These are phyloP conservation scores for Microtus pennsylvanicus DNA, from an alignment of 2,113 vertebrate species.

Conservation along the genomic window DNA sequence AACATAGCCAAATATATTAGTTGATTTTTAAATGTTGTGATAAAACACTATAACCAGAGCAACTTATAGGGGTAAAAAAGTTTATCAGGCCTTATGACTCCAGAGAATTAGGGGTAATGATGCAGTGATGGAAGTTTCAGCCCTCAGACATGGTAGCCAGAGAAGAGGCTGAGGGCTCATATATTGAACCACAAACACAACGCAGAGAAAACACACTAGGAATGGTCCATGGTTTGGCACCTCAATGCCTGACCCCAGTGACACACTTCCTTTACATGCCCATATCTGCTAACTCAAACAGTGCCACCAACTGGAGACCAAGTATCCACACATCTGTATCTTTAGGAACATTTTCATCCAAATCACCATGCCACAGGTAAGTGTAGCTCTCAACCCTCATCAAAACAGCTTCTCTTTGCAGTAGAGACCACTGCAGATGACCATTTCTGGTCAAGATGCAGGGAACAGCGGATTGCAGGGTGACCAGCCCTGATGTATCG, in stretches of 20 bases:
- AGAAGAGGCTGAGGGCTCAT: neutral
- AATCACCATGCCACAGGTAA: neutral
- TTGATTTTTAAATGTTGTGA: neutral
- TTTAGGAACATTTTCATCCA: neutral
- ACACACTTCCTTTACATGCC: neutral
- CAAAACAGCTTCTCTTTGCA: neutral
- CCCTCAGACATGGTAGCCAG: neutral
- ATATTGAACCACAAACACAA: neutral
- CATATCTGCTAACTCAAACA: neutral
- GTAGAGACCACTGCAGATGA: neutral
- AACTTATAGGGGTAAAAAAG: constrained; percentile 10
- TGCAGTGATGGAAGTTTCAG: neutral
- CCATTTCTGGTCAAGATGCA: neutral
- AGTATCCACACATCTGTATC: neutral
- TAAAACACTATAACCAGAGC: neutral
- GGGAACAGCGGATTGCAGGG: neutral
- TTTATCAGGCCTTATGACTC: neutral
- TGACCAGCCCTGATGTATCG: too few species aligned
- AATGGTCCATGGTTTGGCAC: neutral
- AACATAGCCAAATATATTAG: neutral
- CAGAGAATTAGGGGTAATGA: neutral
- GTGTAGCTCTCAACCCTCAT: neutral
- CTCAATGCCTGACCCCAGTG: neutral
- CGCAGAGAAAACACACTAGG: neutral
- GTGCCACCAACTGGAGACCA: neutral